Percentiles rank a stretch among this genome's conserved stretches.
Conservation (phyloP, 2,113 vertebrate species). For the Meleagris gallopavo region DNA sequence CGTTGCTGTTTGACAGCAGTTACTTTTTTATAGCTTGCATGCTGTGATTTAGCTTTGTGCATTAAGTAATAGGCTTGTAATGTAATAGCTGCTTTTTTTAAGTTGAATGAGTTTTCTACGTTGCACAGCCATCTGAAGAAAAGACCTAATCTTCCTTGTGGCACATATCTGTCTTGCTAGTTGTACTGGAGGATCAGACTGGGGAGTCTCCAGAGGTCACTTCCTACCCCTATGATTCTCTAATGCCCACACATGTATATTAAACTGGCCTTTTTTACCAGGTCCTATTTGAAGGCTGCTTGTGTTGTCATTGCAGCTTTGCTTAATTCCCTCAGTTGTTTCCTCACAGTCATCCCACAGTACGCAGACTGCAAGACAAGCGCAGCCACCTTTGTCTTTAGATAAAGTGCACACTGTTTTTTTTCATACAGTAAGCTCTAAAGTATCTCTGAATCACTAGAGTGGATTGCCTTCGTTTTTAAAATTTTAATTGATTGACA, state of each 20-base stretch:
- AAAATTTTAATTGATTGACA: conserved; percentile 70
- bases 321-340: conserved; percentile 51
- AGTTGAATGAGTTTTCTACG: conserved; percentile 61
- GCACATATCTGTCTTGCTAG: conserved; percentile 27
- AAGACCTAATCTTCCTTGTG: conserved; percentile 72
- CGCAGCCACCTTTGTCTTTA: conserved; percentile 69
- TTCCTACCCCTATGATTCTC: too few species aligned
- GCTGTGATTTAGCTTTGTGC: conserved; percentile 34
- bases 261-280: conserved; percentile 43
- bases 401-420: conserved; percentile 60
- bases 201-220: too few species aligned
- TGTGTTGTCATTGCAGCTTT: conserved; percentile 83
- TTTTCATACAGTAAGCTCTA: conserved; percentile 73
- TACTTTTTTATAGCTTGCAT: conserved; percentile 52
- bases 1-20: conserved; percentile 66
- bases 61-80: conserved; percentile 71
- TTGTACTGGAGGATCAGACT: neutral
- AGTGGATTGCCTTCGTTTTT: conserved; percentile 70
- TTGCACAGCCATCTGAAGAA: conserved; percentile 69
- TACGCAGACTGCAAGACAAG: conserved; percentile 82
- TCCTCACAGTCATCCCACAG: conserved; percentile 80
- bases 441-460: conserved; percentile 80
- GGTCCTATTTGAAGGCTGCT: conserved; percentile 76
- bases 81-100: conserved; percentile 60
- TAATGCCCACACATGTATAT: too few species aligned